Conservation (phyloP, 2,797 vertebrate genomes). For the Poeciliopsis infans region DNA sequence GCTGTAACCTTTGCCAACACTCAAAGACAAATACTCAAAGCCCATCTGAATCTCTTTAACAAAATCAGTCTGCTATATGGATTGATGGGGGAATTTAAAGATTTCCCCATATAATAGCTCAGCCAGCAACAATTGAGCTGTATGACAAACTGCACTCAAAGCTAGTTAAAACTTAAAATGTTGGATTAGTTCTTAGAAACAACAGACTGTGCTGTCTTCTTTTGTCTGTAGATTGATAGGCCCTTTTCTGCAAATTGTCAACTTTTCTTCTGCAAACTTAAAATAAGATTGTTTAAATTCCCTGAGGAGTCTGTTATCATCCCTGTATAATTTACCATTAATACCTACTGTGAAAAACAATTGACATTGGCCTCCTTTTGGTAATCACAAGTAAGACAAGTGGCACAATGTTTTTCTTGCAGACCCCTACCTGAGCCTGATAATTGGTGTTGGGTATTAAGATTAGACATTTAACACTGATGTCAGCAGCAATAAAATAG, state of each 20-base stretch:
- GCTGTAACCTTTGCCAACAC: too few species aligned
- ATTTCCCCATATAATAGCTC: background rate
- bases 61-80: background rate
- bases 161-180: background rate
- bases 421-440: conserved; percentile 25
- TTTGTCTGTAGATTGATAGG: background rate
- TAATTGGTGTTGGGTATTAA: conserved; percentile 27
- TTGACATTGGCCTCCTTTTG: conserved; percentile 26
- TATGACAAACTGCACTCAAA: background rate
- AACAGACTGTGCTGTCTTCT: background rate
- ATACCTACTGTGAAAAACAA: conserved; percentile 10
- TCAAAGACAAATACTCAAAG: too few species aligned
- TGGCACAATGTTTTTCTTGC: conserved; percentile 11
- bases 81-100: background rate
- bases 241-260: background rate
- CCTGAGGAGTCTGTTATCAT: conserved; percentile 2
- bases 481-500: conserved; percentile 8
- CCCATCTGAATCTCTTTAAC: background rate
- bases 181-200: background rate
- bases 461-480: conserved; percentile 10
- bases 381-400: conserved; percentile 32
- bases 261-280: background rate
- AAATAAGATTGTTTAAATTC: background rate
- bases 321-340: conserved; percentile 21
- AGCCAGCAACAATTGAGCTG: background rate